A percentile compares a stretch with the other conserved stretches of the same genome.
Conservation (phyloP, 2,797 vertebrate species). For the Morelia viridis region DNA sequence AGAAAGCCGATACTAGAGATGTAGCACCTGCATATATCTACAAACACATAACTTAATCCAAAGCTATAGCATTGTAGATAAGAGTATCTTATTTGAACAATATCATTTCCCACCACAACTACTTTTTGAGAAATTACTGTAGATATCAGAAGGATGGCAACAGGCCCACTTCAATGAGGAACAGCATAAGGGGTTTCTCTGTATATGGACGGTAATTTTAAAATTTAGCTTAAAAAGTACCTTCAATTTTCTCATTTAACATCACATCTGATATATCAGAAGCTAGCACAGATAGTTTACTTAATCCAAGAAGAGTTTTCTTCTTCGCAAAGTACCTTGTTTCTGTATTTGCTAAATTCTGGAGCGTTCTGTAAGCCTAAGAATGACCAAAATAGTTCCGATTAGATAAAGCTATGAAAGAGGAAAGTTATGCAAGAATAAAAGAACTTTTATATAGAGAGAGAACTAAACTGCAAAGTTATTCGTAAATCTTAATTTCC, state of each 20-base stretch:
- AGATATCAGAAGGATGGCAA: background rate
- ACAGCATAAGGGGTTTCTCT: background rate
- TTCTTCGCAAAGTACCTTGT: conserved; percentile 92
- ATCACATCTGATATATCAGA: conserved; percentile 82
- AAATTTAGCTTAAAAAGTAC: conserved; percentile 64
- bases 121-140: background rate
- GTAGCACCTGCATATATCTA: background rate
- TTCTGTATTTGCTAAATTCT: conserved; percentile 86
- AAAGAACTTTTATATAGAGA: background rate
- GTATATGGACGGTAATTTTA: conserved; percentile 16
- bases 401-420: background rate
- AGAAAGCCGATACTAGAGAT: background rate
- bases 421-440: background rate
- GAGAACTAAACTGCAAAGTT: background rate
- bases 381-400: background rate
- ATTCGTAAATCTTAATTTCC: background rate
- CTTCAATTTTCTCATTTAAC: conserved; percentile 84
- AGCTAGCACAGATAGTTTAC: conserved; percentile 88
- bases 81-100: too few species aligned
- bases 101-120: background rate
- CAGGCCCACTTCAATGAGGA: background rate
- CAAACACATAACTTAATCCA: too few species aligned
- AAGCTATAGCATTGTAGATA: too few species aligned
- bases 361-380: conserved; percentile 88
- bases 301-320: conserved; percentile 95